Conservation (phyloP, 1,140 invertebrate species). For the Drosophila parvula region DNA sequence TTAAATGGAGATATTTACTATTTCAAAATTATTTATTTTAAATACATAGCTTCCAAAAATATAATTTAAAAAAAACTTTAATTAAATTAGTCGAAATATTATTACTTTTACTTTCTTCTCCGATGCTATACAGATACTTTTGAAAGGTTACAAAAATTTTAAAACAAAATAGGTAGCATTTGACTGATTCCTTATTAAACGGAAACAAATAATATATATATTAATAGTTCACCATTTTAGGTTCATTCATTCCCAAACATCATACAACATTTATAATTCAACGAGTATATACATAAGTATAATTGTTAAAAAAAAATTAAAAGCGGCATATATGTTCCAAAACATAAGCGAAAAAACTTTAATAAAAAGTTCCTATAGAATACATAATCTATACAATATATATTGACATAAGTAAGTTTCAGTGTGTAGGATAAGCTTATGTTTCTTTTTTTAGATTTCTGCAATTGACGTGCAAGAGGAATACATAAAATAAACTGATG, state of each 20-base stretch:
- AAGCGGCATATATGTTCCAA: not conserved
- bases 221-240: not conserved
- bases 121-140: not conserved
- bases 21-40: constrained; percentile 8
- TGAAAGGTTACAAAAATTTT: not conserved
- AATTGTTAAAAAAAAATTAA: not conserved
- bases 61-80: not conserved
- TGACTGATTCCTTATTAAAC: constrained; percentile 9
- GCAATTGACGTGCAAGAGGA: not conserved
- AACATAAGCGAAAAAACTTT: not conserved
- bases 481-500: not conserved
- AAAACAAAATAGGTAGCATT: not conserved
- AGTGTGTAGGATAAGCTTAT: not conserved
- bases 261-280: not conserved
- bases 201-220: not conserved
- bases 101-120: not conserved
- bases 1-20: not conserved
- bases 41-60: constrained; percentile 5
- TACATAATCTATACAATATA: not conserved
- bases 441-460: constrained; percentile 1
- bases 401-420: not conserved
- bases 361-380: constrained; percentile 11
- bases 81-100: not conserved
- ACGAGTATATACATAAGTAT: constrained; percentile 3
- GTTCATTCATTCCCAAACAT: not conserved